Percentiles rank a stretch among this genome's conserved stretches.
These are phyloP conservation scores for Parelbella ahira DNA, from an alignment of 2,888 invertebrate genomes.

Conservation along the genomic window DNA sequence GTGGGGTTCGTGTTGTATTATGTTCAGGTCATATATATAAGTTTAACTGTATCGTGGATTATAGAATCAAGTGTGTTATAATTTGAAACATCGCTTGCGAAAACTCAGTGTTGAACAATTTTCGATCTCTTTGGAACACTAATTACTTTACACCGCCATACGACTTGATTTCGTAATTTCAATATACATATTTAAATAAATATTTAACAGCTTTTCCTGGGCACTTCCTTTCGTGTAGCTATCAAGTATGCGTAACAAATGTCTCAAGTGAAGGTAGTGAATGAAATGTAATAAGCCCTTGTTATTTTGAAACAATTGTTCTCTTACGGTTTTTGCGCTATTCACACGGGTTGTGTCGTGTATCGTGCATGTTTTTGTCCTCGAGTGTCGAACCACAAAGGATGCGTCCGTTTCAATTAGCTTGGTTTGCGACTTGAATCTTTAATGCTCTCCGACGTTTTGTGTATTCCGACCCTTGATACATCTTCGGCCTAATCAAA, in stretches of 20 bases:
- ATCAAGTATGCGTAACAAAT: conserved; percentile 7
- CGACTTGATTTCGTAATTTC: too few relatives aligned
- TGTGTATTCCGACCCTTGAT: conserved; percentile 33
- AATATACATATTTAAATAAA: too few relatives aligned
- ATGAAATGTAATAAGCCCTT: conserved; percentile 2
- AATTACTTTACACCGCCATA: too few relatives aligned
- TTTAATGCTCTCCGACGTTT: conserved; percentile 40
- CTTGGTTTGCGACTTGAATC: conserved; percentile 40
- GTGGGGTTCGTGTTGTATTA: too few relatives aligned
- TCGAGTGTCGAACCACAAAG: conserved; percentile 45
- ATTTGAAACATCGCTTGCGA: too few relatives aligned
- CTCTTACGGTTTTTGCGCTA: conserved; percentile 33
- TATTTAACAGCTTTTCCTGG: too few relatives aligned
- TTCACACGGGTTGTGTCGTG: conserved; percentile 39
- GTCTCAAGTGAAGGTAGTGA: conserved; percentile 1
- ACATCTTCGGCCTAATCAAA: conserved; percentile 18
- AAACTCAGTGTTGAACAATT: too few relatives aligned
- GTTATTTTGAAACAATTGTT: conserved; percentile 12
- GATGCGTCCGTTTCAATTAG: conserved; percentile 55
- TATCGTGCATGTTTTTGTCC: conserved; percentile 35
- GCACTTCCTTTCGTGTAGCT: not conserved
- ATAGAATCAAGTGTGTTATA: too few relatives aligned
- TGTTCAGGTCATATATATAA: too few relatives aligned
- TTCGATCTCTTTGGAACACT: too few relatives aligned
- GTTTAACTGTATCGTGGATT: too few relatives aligned